Percentiles rank a stretch among this genome's conserved stretches.
phyloP scores from a whole-genome alignment of 2,888 invertebrate genomes.

The Ametastegia equiseti region DNA sequence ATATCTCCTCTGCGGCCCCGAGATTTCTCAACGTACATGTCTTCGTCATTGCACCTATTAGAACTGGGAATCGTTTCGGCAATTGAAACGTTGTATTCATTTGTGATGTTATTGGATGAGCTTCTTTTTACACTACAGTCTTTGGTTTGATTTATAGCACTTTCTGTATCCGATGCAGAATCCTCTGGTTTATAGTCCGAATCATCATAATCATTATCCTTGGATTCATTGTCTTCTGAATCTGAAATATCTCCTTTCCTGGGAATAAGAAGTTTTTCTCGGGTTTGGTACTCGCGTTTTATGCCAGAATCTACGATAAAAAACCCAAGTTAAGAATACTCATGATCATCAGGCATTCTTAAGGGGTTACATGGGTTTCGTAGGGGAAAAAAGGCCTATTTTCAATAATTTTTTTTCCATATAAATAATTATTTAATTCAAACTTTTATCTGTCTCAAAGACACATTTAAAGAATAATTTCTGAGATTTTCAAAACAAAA shows the following conservation, averaged over 20 bases:
- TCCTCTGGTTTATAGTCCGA: background rate
- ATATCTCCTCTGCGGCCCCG: slow-evolving; percentile 46
- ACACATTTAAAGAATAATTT: too few relatives aligned
- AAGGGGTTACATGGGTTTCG: too few relatives aligned
- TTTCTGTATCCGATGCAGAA: background rate
- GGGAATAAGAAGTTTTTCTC: background rate
- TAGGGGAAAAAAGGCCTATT: too few relatives aligned
- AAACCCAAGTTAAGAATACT: background rate
- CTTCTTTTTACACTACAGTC: too few relatives aligned
- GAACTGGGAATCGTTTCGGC: background rate
- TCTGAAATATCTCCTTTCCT: background rate
- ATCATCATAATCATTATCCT: background rate
- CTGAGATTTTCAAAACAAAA: too few relatives aligned
- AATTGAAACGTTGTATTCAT: background rate
- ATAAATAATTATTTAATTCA: too few relatives aligned
- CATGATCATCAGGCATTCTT: too few relatives aligned
- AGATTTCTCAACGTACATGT: slow-evolving; percentile 44
- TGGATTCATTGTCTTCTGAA: background rate
- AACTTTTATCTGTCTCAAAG: too few relatives aligned
- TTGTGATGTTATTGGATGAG: background rate
- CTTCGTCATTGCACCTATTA: slow-evolving; percentile 2
- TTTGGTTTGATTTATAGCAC: background rate
- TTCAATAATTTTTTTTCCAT: too few relatives aligned
- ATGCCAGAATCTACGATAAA: background rate
- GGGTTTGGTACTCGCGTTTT: background rate